A percentile compares a stretch with the other conserved stretches of the same genome.
Evolutionary conservation across 2,797 vertebrate genomes (phyloP).

Genomic region (Lates japonicus): DNA sequence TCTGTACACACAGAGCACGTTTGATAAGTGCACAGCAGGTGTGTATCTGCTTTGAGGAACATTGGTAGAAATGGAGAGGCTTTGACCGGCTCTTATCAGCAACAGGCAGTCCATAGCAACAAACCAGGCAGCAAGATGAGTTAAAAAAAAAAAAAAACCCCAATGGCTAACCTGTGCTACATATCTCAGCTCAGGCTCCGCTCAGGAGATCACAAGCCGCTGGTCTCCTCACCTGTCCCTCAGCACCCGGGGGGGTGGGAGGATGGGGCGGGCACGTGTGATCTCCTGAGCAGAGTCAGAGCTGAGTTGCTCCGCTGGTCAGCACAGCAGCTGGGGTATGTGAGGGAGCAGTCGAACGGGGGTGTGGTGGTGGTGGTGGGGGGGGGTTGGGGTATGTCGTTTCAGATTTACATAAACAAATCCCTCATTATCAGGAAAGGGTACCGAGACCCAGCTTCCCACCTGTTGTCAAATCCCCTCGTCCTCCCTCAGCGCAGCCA

Average conservation of each 20-base stretch:
- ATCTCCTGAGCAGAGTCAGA: no score
- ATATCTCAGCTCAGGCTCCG: conserved; percentile 28
- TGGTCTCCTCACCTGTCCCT: conserved; percentile 16
- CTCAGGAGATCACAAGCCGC: conserved; percentile 41
- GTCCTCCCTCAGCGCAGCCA: conserved; percentile 27
- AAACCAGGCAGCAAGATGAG: conserved; percentile 55
- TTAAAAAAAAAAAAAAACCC: conserved; percentile 19
- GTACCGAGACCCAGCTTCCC: conserved; percentile 2
- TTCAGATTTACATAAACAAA: conserved; percentile 60
- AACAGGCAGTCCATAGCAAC: conserved; percentile 68
- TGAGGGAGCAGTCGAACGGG: background rate
- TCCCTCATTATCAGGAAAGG: conserved; percentile 53
- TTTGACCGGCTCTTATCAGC: conserved; percentile 79
- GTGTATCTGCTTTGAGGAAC: conserved; percentile 61
- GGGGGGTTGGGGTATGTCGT: background rate
- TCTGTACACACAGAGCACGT: conserved; percentile 30
- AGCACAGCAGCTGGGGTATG: background rate
- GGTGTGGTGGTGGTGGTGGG: no score
- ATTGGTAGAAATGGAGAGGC: conserved; percentile 62
- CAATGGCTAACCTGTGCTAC: background rate
- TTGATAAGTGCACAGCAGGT: conserved; percentile 61
- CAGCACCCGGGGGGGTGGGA: conserved; percentile 15
- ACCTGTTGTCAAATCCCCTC: conserved; percentile 40
- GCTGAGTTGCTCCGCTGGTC: background rate
- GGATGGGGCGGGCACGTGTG: no score